Percentiles rank a stretch among this genome's conserved stretches.
Conservation (phyloP, 2,113 vertebrate genomes). For the Lagopus muta region DNA sequence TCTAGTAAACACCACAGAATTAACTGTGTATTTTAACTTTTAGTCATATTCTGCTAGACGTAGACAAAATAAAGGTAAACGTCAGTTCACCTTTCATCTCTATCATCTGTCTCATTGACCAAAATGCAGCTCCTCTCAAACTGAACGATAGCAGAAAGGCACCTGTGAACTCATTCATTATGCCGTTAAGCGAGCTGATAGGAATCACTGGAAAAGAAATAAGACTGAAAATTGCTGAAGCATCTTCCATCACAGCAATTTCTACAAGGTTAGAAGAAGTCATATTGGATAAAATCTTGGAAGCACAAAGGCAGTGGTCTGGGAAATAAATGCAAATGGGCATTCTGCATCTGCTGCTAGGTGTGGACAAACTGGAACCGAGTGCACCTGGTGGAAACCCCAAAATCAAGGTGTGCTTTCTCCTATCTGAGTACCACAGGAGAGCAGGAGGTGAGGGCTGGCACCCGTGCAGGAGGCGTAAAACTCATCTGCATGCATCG, state of each 20-base stretch:
- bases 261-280: conserved; percentile 73
- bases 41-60: conserved; percentile 51
- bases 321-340: conserved; percentile 64
- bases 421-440: background rate
- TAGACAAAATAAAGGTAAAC: conserved; percentile 22
- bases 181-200: conserved; percentile 21
- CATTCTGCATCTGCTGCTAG: conserved; percentile 6
- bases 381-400: background rate
- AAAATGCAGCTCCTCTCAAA: conserved; percentile 34
- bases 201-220: conserved; percentile 41
- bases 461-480: accelerated
- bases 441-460: background rate
- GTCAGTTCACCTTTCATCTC: conserved; percentile 55
- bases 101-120: conserved; percentile 52
- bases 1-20: conserved; percentile 66
- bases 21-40: conserved; percentile 40
- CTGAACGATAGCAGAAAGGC: background rate
- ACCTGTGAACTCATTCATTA: conserved; percentile 16
- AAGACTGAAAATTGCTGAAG: conserved; percentile 65
- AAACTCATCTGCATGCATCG: background rate
- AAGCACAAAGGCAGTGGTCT: conserved; percentile 51
- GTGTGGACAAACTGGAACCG: background rate
- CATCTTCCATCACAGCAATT: conserved; percentile 71
- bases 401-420: background rate
- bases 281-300: conserved; percentile 70